phyloP scores from a whole-genome alignment of 2,888 invertebrate species.

The Alcis repandata region DNA sequence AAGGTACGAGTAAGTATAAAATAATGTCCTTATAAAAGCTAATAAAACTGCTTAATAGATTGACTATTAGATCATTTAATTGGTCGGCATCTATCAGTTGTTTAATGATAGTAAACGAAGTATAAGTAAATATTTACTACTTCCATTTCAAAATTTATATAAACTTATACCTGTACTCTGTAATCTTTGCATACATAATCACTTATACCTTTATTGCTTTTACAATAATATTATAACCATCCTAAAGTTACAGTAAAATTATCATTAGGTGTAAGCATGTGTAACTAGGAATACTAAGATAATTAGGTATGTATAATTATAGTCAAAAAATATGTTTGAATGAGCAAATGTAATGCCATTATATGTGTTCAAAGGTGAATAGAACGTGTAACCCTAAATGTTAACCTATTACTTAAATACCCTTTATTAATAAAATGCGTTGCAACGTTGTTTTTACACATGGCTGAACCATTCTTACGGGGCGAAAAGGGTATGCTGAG shows the following conservation, averaged over 20 bases:
- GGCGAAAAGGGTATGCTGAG: no score
- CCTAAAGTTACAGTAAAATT: slow-evolving; percentile 1
- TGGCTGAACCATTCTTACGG: no score
- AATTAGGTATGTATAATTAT: neutral
- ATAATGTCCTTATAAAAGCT: no score
- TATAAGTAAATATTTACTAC: no score
- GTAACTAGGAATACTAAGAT: no score
- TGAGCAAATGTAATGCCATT: slow-evolving; percentile 68
- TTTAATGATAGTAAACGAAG: no score
- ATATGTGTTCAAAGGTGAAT: slow-evolving; percentile 72
- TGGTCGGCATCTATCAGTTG: no score
- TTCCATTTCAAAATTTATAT: neutral
- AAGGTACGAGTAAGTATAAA: no score
- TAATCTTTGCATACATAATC: neutral
- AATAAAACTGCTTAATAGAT: no score
- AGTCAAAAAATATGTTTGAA: slow-evolving; percentile 45
- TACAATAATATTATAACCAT: neutral
- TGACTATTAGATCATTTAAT: no score
- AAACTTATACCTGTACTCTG: neutral
- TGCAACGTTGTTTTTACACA: no score
- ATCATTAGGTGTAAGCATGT: slow-evolving; percentile 8
- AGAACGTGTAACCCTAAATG: slow-evolving; percentile 38
- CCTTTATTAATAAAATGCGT: neutral
- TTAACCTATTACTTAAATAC: neutral
- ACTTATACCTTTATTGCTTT: neutral